Conservation (phyloP, 2,888 invertebrate genomes). For the Nymphalis urticae region DNA sequence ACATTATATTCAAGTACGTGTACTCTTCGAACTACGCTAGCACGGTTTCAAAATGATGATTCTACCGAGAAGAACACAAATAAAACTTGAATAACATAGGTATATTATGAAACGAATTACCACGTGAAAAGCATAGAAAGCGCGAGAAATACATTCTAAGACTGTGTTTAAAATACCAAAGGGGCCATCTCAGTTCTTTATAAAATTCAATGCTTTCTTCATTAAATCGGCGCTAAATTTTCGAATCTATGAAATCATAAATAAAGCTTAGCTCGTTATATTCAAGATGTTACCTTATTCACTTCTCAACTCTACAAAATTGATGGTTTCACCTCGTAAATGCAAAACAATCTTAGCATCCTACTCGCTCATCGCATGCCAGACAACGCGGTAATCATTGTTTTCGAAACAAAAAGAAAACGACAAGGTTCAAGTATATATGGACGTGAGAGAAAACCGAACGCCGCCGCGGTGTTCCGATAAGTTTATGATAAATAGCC, state of each 20-base stretch:
- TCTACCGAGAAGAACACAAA: too few relatives aligned
- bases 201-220: too few relatives aligned
- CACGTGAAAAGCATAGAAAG: too few relatives aligned
- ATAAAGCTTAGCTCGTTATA: slow-evolving; percentile 23
- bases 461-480: slow-evolving; percentile 68
- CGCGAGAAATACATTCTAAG: too few relatives aligned
- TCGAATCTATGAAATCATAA: slow-evolving; percentile 29
- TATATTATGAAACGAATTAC: too few relatives aligned
- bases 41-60: too few relatives aligned
- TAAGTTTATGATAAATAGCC: slow-evolving; percentile 79
- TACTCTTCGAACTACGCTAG: too few relatives aligned
- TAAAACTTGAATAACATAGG: too few relatives aligned
- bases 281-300: slow-evolving; percentile 27
- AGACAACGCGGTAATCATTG: slow-evolving; percentile 74
- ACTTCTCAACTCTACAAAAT: slow-evolving; percentile 54
- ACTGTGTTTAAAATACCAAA: too few relatives aligned
- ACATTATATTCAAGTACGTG: too few relatives aligned
- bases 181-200: too few relatives aligned
- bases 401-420: slow-evolving; percentile 73
- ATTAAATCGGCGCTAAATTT: background rate
- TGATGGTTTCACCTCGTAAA: slow-evolving; percentile 76
- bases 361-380: slow-evolving; percentile 68
- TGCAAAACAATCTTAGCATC: slow-evolving; percentile 75
- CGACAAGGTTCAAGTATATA: slow-evolving; percentile 67
- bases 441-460: slow-evolving; percentile 68